A percentile compares a stretch with the other conserved stretches of the same genome.
Evolutionary conservation across 2,113 vertebrate genomes (phyloP).

Genomic region (Labeo rohita): DNA sequence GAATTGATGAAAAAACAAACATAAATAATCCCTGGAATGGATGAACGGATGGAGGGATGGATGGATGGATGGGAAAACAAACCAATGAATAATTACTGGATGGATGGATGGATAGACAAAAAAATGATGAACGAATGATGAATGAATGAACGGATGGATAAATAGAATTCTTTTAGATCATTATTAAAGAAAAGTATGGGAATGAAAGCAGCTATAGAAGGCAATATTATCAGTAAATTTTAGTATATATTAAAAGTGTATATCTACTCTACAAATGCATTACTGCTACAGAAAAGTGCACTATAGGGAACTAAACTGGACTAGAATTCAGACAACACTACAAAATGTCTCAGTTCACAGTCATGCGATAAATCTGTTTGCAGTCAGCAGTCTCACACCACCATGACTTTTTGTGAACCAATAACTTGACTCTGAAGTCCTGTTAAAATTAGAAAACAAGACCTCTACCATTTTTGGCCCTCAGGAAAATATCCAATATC

Average conservation of each 20-base stretch:
- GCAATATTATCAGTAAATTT: background rate
- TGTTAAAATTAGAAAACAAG: constrained; percentile 13
- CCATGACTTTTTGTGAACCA: background rate
- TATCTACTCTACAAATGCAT: background rate
- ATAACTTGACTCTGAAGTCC: constrained; percentile 4
- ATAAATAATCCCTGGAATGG: no score
- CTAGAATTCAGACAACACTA: background rate
- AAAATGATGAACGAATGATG: no score
- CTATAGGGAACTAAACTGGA: background rate
- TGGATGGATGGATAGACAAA: no score
- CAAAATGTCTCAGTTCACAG: background rate
- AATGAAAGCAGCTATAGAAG: no score
- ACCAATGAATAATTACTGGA: no score
- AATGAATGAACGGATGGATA: no score
- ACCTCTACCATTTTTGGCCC: background rate
- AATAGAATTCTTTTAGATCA: no score
- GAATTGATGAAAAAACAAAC: no score
- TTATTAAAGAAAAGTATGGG: no score
- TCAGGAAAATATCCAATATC: background rate
- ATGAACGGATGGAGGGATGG: no score
- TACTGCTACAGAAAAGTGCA: background rate
- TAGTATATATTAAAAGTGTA: background rate
- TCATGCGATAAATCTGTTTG: constrained; percentile 11
- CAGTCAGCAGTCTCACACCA: background rate
- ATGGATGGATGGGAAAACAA: no score